Evolutionary conservation across 2,113 vertebrate species (phyloP).

Genomic region (Platysternon megacephalum): DNA sequence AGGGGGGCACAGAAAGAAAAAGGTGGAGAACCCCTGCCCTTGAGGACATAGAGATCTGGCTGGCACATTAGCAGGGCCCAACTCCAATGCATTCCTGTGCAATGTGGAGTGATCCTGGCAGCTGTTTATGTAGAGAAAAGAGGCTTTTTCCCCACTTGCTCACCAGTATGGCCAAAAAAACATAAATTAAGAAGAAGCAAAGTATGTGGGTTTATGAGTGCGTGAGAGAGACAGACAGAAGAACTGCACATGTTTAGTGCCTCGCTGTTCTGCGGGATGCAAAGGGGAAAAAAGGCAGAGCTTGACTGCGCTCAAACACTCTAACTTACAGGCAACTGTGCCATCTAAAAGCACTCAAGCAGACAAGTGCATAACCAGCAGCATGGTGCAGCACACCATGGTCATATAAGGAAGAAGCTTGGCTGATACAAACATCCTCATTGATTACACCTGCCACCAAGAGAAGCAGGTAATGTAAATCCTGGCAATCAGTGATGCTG

Average conservation of each 20-base stretch:
- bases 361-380: neutral
- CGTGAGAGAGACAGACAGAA: neutral
- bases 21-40: neutral
- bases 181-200: neutral
- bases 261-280: too few species aligned
- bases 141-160: neutral
- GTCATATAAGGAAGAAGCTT: neutral
- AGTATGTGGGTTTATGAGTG: neutral
- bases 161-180: neutral
- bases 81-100: neutral
- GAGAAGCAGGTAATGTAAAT: conserved; percentile 34
- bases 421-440: neutral
- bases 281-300: neutral
- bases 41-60: neutral
- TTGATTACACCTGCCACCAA: conserved; percentile 26
- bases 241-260: neutral
- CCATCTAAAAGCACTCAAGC: neutral
- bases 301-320: neutral
- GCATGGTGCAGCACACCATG: neutral
- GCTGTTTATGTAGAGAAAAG: neutral
- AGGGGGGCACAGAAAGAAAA: too few species aligned
- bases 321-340: neutral
- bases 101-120: neutral
- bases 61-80: neutral
- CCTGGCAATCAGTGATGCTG: neutral